Evolutionary conservation across 2,113 vertebrate species (phyloP), one percentile per base, ranked within the genome.

Genomic region (Corydoras maculifer): DNA sequence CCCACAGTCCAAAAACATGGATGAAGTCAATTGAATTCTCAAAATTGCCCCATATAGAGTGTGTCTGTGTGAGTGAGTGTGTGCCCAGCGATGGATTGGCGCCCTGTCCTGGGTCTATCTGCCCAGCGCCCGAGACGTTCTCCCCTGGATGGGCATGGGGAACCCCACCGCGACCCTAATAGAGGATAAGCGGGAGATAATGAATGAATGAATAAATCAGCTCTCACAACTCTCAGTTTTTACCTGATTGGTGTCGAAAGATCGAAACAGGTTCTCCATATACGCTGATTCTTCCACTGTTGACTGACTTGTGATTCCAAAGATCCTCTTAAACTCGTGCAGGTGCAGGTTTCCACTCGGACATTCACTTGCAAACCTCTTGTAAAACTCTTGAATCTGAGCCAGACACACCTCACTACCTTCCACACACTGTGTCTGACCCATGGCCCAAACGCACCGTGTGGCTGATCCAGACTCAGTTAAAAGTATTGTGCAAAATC

Each of bases 321-420:
- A 94, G 77, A 93, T 91, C 30, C 81, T 89, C 72, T 91, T 92
- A 79, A 92, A 93, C 31, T 94, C 91, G 0, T 93, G 86, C 8
- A 93, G 66, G 0, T 91, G 90, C 78, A 94, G 79, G 49, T 92
- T 91, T 1, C 92, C 92, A 11, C 91, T 93, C 0, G 92, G 92
- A 75, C 91, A 93, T n/a, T 94, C 91, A 0, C 18, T 85, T 31
- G 91, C 88, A 77, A 92, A 93, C 72, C 87, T 93, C 8, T 90
- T 89, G 84, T 93, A 93, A 65, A 92, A 88, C 43, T 90, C 87
- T 75, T 93, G 91, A 69, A 51, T 51, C 43, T 69, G 68, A n/a
- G 15, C 8, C 9, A 15, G 9, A 25, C 9, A 9, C 9, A 59
- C 53, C 58, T 72, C 14, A 29, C 8, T 65, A 3, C 57, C 13